phyloP scores from a whole-genome alignment of 2,797 vertebrate species.

The Ptychadena robeensis region DNA sequence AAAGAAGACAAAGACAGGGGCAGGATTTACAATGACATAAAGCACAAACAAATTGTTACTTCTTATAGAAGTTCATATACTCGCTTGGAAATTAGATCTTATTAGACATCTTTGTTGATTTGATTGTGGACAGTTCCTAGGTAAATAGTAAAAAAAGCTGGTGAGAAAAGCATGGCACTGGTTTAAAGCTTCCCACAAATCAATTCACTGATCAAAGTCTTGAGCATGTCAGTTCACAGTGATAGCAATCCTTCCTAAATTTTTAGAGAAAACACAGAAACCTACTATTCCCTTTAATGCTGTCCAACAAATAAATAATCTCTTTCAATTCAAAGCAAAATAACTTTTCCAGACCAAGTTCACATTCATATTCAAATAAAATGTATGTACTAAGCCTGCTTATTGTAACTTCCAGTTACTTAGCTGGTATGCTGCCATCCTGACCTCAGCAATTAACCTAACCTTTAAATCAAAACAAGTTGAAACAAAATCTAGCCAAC shows the following conservation, averaged over 20 bases:
- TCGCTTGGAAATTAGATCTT: background rate
- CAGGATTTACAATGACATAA: background rate
- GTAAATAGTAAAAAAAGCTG: no score
- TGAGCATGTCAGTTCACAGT: background rate
- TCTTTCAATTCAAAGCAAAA: background rate
- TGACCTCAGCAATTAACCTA: constrained; percentile 43
- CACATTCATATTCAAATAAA: background rate
- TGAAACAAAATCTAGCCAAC: constrained; percentile 46
- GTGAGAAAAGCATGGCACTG: no score
- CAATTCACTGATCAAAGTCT: no score
- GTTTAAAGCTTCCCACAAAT: no score
- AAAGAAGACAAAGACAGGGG: no score
- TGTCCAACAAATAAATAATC: no score
- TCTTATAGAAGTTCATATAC: no score
- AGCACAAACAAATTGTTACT: no score
- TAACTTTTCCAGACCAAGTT: background rate
- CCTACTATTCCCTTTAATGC: no score
- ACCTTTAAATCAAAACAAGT: constrained; percentile 54
- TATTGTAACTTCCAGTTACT: background rate
- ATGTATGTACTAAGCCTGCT: background rate
- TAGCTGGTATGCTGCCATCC: constrained; percentile 20
- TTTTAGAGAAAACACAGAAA: no score
- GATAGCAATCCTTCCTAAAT: no score
- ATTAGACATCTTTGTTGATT: no score
- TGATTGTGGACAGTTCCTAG: background rate